Evolutionary conservation across 2,113 vertebrate species (phyloP), one percentile per base, ranked within the genome.

Genomic region (Otocyon megalotis): DNA sequence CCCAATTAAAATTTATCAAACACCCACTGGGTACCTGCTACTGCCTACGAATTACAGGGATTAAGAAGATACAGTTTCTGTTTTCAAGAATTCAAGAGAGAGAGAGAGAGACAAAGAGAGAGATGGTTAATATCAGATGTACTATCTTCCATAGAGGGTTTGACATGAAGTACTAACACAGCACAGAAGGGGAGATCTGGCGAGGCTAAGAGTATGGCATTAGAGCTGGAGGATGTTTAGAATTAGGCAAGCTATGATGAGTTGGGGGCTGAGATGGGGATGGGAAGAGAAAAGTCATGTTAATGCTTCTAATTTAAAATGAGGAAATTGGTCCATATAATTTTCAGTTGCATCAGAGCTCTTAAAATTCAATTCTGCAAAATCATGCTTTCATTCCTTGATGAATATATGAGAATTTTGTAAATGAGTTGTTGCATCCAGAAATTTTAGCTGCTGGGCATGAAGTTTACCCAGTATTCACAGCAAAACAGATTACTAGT

Each of bases 401-500:
- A 97, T 96, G 96, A 97, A 97, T 97, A 56, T 95, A 82, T 85
- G 88, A 93, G 94, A 79, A 96, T 97, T 97, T 88, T 95, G 94
- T 94, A 96, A 97, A 97, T 95, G 97, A 95, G 96, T 96, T 93
- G 94, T 96, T 95, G 88, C 94, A 95, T 95, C 95, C 60, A 85
- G 93, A 96, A 90, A 79, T 94, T 82, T 97, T 98, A 95, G 95
- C 97, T 97, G 65, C 96, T 67, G 84, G 98, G 97, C 95, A 86
- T 97, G 95, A 96, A 93, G 93, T 97, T 98, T 98, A 95, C 96
- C 93, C 97, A 77, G 97, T 97, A 97, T 0, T 91, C 93, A 98
- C 96, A 95, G 98, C 97, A 98, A 98, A 97, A 98, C 95, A 97
- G 97, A 98, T 98, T 98, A 98, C 97, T 97, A 97, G 88, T 97